Percentiles rank a stretch among this genome's conserved stretches.
These are phyloP conservation scores for Carapus acus DNA, from an alignment of 2,797 vertebrate genomes.

Conservation along the genomic window DNA sequence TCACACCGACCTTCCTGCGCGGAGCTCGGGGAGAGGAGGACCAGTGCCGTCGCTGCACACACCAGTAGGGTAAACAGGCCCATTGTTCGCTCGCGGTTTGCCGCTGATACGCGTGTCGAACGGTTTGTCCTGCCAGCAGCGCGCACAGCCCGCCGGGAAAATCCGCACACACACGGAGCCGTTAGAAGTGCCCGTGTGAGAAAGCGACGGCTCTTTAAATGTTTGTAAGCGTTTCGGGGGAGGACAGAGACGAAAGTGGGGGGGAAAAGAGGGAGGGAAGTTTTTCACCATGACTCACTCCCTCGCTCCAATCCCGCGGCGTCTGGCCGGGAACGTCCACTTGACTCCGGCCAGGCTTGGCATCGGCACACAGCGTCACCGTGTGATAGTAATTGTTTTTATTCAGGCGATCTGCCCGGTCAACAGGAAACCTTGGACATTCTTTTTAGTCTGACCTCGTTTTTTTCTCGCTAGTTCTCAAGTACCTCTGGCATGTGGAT, in stretches of 20 bases:
- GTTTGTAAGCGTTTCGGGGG: conserved; percentile 19
- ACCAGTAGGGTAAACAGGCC: conserved; percentile 25
- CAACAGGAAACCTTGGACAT: too few relatives aligned
- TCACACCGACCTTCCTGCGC: conserved; percentile 51
- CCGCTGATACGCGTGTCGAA: neutral
- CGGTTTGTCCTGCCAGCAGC: conserved; percentile 6
- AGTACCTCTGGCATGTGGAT: too few relatives aligned
- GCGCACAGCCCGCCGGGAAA: conserved; percentile 32
- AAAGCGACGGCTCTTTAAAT: neutral
- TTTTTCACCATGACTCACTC: conserved; percentile 58
- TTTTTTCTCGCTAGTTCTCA: too few relatives aligned
- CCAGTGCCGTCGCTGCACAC: conserved; percentile 21
- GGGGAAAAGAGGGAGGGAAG: conserved; percentile 29
- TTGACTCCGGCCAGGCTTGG: neutral
- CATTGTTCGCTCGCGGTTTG: conserved; percentile 23
- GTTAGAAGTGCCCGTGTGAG: conserved; percentile 33
- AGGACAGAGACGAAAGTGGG: conserved; percentile 1
- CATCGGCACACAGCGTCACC: too few relatives aligned
- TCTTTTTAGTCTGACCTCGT: too few relatives aligned
- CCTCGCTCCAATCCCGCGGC: neutral
- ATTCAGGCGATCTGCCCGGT: too few relatives aligned
- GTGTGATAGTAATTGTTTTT: neutral
- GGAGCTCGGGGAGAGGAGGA: conserved; percentile 30
- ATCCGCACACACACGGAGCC: conserved; percentile 2
- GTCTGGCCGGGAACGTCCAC: conserved; percentile 1